Conservation (phyloP, 2,113 vertebrate species). For the Sturnira hondurensis region DNA sequence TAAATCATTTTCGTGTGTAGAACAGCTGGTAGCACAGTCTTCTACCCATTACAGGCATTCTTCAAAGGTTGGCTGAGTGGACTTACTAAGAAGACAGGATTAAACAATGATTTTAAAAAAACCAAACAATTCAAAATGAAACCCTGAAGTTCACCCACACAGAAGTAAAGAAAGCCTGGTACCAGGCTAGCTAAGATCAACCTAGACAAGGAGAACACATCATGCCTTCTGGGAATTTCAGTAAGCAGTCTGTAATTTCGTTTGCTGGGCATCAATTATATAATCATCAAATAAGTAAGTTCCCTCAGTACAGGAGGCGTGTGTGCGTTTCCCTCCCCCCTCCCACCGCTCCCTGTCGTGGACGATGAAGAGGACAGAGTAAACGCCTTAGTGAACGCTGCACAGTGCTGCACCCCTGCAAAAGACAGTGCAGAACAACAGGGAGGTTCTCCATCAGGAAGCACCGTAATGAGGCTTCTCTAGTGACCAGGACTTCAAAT, state of each 20-base stretch:
- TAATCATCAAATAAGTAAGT: constrained; percentile 18
- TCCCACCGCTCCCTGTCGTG: neutral
- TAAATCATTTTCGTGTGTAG: constrained; percentile 6
- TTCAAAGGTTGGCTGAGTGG: neutral
- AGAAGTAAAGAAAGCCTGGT: neutral
- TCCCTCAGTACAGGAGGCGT: neutral
- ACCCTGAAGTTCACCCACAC: neutral
- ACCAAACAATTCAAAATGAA: constrained; percentile 16
- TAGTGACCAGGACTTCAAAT: neutral
- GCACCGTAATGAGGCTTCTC: neutral
- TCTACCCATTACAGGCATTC: neutral
- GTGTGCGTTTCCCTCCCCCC: neutral
- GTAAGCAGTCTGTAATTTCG: neutral
- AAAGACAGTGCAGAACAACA: neutral
- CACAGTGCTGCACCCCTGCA: neutral
- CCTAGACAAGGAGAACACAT: neutral
- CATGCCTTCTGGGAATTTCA: neutral
- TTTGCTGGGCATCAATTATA: constrained; percentile 5
- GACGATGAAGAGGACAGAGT: neutral
- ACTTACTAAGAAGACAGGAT: neutral
- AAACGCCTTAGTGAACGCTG: neutral
- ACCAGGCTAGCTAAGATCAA: neutral
- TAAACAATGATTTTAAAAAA: neutral
- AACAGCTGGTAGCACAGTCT: neutral
- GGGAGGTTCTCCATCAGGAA: neutral